phyloP scores from a whole-genome alignment of 2,113 vertebrate genomes.

The Hemiscyllium ocellatum region DNA sequence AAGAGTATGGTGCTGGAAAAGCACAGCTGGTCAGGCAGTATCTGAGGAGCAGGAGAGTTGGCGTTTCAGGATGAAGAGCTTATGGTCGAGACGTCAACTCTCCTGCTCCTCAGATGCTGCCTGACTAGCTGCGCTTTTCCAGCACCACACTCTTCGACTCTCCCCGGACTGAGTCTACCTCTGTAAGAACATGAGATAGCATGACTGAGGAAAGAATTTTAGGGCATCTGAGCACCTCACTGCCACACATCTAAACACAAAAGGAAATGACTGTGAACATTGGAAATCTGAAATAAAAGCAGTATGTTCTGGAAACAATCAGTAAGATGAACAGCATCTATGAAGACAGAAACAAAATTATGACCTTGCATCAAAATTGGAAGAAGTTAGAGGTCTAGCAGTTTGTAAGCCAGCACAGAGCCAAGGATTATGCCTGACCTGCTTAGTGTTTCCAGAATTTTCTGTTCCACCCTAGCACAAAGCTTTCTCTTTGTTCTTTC shows the following conservation, averaged over 20 bases:
- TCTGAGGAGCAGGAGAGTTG: too few relatives aligned
- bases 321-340: not conserved
- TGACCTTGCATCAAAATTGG: not conserved
- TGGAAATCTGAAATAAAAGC: conserved; percentile 10
- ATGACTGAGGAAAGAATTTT: not conserved
- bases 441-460: not conserved
- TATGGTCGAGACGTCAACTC: too few relatives aligned
- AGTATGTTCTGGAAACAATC: not conserved
- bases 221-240: not conserved
- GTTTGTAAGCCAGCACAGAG: not conserved
- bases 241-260: not conserved
- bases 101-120: too few relatives aligned
- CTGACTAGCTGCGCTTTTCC: too few relatives aligned
- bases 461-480: not conserved
- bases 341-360: not conserved
- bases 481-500: not conserved
- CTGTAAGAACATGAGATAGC: not conserved
- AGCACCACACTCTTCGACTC: too few relatives aligned
- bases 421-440: not conserved
- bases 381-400: not conserved
- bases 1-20: too few relatives aligned
- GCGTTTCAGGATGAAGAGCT: too few relatives aligned
- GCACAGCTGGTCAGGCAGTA: too few relatives aligned
- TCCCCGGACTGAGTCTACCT: not conserved
- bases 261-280: not conserved